Percentiles rank a stretch among this genome's conserved stretches.
Conservation (phyloP, 2,113 vertebrate species). For the Campylorhamphus procurvoides region DNA sequence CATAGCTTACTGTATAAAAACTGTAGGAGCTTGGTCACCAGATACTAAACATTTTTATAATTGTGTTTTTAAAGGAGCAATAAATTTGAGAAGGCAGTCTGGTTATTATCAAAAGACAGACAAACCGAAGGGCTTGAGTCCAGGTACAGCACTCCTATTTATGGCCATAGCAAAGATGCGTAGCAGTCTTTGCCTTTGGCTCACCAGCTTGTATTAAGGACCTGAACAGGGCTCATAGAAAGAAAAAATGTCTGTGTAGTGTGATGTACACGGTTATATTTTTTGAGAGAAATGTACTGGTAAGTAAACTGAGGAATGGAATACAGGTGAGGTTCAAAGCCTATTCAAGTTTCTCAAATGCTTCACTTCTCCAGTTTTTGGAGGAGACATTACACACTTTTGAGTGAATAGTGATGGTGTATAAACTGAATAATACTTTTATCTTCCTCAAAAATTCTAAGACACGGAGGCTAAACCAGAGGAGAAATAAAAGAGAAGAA, state of each 20-base stretch:
- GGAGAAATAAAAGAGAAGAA: constrained; percentile 35
- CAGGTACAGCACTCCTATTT: background rate
- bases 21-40: background rate
- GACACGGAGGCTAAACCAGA: background rate
- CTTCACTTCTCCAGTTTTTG: background rate
- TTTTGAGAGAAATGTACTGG: background rate
- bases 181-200: background rate
- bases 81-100: background rate
- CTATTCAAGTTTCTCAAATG: background rate
- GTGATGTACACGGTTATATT: background rate
- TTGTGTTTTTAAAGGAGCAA: background rate
- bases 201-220: background rate
- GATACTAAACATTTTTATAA: background rate
- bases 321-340: background rate
- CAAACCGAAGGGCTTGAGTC: background rate
- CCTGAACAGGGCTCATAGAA: background rate
- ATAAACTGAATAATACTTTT: background rate
- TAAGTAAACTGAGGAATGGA: background rate
- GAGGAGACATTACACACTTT: background rate
- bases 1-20: background rate
- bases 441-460: background rate
- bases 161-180: accelerated
- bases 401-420: background rate
- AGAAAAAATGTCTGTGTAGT: background rate
- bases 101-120: background rate